Percentiles rank a stretch among this genome's conserved stretches.
Evolutionary conservation across 2,888 invertebrate genomes (phyloP).

Genomic region (Agonopterix arenella): DNA sequence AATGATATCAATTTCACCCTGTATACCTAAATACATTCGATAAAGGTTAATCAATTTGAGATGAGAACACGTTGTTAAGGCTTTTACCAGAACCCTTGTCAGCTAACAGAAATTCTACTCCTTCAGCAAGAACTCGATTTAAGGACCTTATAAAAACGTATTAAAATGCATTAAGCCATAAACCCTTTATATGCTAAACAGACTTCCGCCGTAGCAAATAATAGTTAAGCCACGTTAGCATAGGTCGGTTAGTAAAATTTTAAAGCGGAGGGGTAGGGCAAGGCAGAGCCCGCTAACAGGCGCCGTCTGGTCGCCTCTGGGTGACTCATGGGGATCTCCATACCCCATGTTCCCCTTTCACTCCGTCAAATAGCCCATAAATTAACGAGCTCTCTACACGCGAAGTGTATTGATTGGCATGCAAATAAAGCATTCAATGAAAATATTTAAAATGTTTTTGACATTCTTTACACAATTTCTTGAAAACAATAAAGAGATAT

Average conservation of each 20-base stretch:
- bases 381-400: constrained; percentile 28
- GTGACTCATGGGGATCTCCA: constrained; percentile 69
- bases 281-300: constrained; percentile 43
- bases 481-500: no score
- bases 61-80: no score
- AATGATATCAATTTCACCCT: no score
- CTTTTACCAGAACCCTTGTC: no score
- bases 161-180: constrained; percentile 15
- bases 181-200: constrained; percentile 46
- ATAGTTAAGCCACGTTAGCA: constrained; percentile 25
- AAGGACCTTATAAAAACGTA: no score
- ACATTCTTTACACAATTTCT: no score
- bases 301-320: constrained; percentile 62
- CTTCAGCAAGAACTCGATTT: no score
- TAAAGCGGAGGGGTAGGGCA: constrained; percentile 36
- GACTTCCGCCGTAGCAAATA: constrained; percentile 35
- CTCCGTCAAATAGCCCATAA: constrained; percentile 55
- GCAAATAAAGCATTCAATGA: constrained; percentile 6
- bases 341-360: constrained; percentile 46
- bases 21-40: no score
- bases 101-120: no score
- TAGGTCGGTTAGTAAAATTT: constrained; percentile 21
- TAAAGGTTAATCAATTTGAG: no score
- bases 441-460: no score
- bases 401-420: constrained; percentile 19